Percentiles rank a stretch among this genome's conserved stretches.
Evolutionary conservation across 35 echinoderm and acorn worm genomes (phyloP).

Genomic region (Chiridota heheva): DNA sequence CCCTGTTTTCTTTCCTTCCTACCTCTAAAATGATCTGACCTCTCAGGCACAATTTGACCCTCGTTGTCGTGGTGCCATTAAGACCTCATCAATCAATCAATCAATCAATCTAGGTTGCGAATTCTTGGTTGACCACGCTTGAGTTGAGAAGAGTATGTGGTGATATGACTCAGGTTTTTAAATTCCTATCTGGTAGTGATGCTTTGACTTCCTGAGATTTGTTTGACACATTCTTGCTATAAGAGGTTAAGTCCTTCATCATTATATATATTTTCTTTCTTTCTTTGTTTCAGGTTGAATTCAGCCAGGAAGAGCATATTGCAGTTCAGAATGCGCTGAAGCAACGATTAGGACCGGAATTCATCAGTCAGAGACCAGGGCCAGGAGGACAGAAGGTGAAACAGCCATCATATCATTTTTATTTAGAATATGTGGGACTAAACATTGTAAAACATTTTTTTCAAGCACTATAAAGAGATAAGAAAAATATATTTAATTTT

Average conservation of each 20-base stretch:
- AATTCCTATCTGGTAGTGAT: no score
- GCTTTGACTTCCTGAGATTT: no score
- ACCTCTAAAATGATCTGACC: no score
- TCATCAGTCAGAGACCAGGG: slow-evolving; percentile 92
- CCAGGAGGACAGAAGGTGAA: slow-evolving; percentile 95
- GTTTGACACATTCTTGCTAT: no score
- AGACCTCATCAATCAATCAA: no score
- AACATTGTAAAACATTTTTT: background rate
- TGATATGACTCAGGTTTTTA: no score
- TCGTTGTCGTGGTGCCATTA: no score
- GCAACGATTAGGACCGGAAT: slow-evolving; percentile 88
- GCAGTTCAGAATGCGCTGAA: slow-evolving; percentile 85
- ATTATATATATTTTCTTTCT: slow-evolving; percentile 1
- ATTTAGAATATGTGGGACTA: background rate
- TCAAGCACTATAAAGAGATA: background rate
- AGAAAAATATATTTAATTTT: background rate
- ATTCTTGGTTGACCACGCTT: no score
- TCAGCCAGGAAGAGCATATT: slow-evolving; percentile 81
- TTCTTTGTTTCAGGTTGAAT: slow-evolving; percentile 37
- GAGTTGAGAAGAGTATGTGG: no score
- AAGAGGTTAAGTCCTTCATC: background rate
- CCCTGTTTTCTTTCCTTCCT: no score
- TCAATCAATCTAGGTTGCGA: no score
- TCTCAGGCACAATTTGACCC: no score
- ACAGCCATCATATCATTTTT: background rate